phyloP scores from a whole-genome alignment of 2,797 vertebrate species.

The Halcyon smyrnensis region DNA sequence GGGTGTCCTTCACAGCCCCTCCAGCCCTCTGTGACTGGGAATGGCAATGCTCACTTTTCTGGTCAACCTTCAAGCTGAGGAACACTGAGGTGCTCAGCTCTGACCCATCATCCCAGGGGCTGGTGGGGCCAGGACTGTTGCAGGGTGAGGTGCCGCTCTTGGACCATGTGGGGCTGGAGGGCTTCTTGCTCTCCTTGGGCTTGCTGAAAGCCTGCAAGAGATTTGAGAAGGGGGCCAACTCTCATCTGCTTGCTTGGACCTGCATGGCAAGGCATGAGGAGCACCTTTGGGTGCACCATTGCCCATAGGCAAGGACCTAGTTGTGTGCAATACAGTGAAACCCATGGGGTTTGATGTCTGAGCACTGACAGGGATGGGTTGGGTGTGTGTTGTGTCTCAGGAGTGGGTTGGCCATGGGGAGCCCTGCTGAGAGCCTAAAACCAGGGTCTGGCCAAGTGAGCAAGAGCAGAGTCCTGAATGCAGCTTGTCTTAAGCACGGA shows the following conservation, averaged over 20 bases:
- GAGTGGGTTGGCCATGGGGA: neutral
- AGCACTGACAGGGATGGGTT: neutral
- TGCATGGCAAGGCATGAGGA: neutral
- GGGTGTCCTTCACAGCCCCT: neutral
- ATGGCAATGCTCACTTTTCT: slow-evolving; percentile 61
- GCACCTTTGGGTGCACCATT: neutral
- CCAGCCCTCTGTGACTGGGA: neutral
- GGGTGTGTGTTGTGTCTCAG: neutral
- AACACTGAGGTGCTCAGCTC: slow-evolving; percentile 60
- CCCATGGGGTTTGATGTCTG: neutral
- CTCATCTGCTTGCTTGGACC: neutral
- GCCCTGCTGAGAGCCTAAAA: neutral
- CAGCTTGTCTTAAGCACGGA: neutral
- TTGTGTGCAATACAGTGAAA: neutral
- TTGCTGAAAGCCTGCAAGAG: slow-evolving; percentile 2
- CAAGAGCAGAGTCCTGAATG: neutral
- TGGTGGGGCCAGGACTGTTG: neutral
- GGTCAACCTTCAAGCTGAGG: slow-evolving; percentile 71
- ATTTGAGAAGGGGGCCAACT: neutral
- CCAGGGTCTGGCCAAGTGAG: neutral
- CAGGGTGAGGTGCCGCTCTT: neutral
- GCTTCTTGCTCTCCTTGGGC: neutral
- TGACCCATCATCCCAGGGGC: neutral
- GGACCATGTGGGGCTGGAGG: neutral
- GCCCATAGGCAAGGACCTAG: neutral